Evolutionary conservation across 1,140 invertebrate genomes (phyloP), one percentile per base, ranked within the genome.

Genomic region (Pararge aegeria): DNA sequence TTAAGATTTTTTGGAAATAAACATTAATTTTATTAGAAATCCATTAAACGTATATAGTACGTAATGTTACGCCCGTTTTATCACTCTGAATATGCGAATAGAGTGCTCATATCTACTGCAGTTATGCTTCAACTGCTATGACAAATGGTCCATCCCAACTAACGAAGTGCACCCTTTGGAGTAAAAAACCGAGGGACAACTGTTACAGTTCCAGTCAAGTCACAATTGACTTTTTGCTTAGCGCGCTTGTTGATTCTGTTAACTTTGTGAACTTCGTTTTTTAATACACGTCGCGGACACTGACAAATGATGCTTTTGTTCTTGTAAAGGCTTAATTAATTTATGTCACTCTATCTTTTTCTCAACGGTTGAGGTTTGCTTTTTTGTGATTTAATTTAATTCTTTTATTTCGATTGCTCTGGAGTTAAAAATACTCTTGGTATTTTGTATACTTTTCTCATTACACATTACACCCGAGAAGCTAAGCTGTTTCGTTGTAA

Each of bases 261-360:
- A 18, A 50, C 52, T 61, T 61, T 56, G 29, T 49, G 38, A 62
- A 56, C 27, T 55, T 52, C 24, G 49, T 59, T 59, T 62, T 55
- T 56, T 56, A 52, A 62, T 50, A 46, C 38, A 44, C 54, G 61
- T 49, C 51, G 19, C 29, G 55, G 61, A 59, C 61, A 54, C 51
- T 64, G 61, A 64, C 61, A 54, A 64, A 64, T 64, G 61, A 34
- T 42, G 51, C 51, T 54, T 54, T 64, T 64, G 58, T 61, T 61
- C 51, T 61, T 20, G 42, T 55, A 61, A 55, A 61, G 59, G 59
- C 30, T 61, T 61, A 61, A 61, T 61, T 61, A 61, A 61, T 61
- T 49, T 19, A 24, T 40, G 59, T 61, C 59, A 53, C 42, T 34
- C 12, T 21, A 38, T 48, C 40, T 29, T 42, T 37, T 29, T 46